Base-by-base conservation (phyloP, 2,888 invertebrate species). In the Watsonalla binaria region DNA sequence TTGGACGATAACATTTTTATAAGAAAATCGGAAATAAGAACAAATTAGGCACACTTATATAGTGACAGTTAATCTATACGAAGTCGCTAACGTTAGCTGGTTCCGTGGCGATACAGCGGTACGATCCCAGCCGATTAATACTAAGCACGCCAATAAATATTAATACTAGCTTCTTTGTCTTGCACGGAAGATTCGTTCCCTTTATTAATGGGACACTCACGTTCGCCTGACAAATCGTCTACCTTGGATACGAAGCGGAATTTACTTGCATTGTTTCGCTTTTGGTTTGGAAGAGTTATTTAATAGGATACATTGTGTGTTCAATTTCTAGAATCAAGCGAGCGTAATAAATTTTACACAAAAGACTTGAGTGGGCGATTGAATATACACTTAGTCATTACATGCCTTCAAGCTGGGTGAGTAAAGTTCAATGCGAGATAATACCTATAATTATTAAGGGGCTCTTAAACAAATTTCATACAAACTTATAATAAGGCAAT, bases 111-210 rank as follows among this genome's bases (percentile, higher is more conserved):
- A 86, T 86, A 86, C 74, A 76, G 72, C 75, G 76, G 63, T 80
- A 78, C 82, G 81, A 85, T 84, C 83, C 77, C 63, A 73, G 76
- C 78, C 87, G 90, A 90, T 90, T 90, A 90, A 88, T 90, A 87
- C 84, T 86, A 89, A 90, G 89, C 83, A 84, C 84, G 78, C 84
- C 88, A 85, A 90, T 90, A 90, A 90, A 90, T 90, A 90, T 86
- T 82, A 87, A 86, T 82, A 82, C 84, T 75, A 74, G 82, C 83
- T 88, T 80, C 88, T 89, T 89, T 89, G 88, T 89, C 87, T 90
- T 84, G 78, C 78, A 80, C 78, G 80, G 81, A 77, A 79, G 82
- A 84, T 87, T 85, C 83, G 83, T 82, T 85, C 73, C 74, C 70
- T 82, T 81, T 88, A 88, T 87, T 84, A 84, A 89, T 88, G 86